phyloP scores from a whole-genome alignment of 2,888 invertebrate species.

The Caenorhabditis sinica region DNA sequence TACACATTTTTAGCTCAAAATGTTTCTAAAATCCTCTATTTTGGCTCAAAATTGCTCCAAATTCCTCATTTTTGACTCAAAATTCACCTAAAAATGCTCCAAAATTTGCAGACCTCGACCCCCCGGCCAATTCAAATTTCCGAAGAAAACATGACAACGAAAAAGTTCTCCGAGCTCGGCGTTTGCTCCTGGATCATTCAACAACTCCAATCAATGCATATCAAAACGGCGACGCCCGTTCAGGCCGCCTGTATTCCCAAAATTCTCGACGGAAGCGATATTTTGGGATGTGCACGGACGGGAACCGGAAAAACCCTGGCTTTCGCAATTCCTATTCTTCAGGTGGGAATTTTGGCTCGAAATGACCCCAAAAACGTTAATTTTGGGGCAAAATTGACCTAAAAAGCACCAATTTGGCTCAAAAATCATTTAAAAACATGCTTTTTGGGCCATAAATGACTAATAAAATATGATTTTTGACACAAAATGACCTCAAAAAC shows the following conservation, averaged over 20 bases:
- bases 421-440: neutral
- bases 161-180: conserved; percentile 76
- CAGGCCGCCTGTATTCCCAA: conserved; percentile 81
- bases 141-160: conserved; percentile 52
- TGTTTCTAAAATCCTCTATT: too few relatives aligned
- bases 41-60: conserved; percentile 1
- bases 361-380: neutral
- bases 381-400: neutral
- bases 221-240: conserved; percentile 80
- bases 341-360: neutral
- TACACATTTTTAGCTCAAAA: too few relatives aligned
- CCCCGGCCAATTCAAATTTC: conserved; percentile 50
- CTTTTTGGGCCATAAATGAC: too few relatives aligned
- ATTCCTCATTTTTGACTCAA: too few relatives aligned
- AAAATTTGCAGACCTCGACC: conserved; percentile 1
- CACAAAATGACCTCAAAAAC: too few relatives aligned
- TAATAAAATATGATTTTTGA: too few relatives aligned
- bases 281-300: conserved; percentile 88
- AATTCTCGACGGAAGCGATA: conserved; percentile 87
- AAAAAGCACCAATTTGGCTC: neutral
- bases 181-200: conserved; percentile 78
- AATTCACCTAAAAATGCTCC: neutral
- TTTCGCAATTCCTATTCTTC: conserved; percentile 8
- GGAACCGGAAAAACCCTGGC: conserved; percentile 26
- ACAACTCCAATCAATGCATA: conserved; percentile 77